A percentile compares a stretch with the other conserved stretches of the same genome.
These are phyloP conservation scores for Phyto melanocephala DNA, from an alignment of 2,888 invertebrate genomes.

Conservation along the genomic window DNA sequence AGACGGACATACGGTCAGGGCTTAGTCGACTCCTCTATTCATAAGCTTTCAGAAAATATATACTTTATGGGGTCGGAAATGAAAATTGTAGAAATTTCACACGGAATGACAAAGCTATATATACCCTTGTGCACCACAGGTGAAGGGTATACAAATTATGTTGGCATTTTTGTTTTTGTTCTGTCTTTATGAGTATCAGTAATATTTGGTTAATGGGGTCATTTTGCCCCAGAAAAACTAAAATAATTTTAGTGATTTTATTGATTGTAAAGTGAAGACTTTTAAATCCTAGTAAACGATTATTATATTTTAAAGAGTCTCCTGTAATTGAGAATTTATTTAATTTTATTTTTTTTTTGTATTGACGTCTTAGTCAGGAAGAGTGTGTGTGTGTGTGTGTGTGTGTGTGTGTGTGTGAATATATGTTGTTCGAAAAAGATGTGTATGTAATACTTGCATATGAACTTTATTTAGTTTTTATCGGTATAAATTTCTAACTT, in stretches of 20 bases:
- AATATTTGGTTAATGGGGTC: constrained; percentile 56
- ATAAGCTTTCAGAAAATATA: too few species aligned
- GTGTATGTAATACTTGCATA: too few species aligned
- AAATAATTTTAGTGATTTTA: neutral
- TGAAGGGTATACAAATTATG: too few species aligned
- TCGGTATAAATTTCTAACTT: too few species aligned
- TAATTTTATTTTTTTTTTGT: constrained; percentile 25
- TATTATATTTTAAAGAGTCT: constrained; percentile 36
- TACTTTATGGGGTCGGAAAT: too few species aligned
- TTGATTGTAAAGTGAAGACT: neutral
- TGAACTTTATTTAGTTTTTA: too few species aligned
- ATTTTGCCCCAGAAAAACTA: constrained; percentile 33
- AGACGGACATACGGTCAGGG: too few species aligned
- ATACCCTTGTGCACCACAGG: too few species aligned
- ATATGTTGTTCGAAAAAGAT: too few species aligned
- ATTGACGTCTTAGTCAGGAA: constrained; percentile 8
- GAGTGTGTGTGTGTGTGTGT: constrained; percentile 9
- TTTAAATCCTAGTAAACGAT: constrained; percentile 23
- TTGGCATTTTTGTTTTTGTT: constrained; percentile 14
- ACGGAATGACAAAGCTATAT: too few species aligned
- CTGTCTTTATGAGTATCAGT: constrained; percentile 22
- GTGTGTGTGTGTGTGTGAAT: neutral
- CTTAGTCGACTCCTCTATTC: too few species aligned
- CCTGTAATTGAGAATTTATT: constrained; percentile 13
- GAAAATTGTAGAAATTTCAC: too few species aligned